A percentile compares a stretch with the other conserved stretches of the same genome.
phyloP scores from a whole-genome alignment of 2,113 vertebrate species.

The Mobula hypostoma region DNA sequence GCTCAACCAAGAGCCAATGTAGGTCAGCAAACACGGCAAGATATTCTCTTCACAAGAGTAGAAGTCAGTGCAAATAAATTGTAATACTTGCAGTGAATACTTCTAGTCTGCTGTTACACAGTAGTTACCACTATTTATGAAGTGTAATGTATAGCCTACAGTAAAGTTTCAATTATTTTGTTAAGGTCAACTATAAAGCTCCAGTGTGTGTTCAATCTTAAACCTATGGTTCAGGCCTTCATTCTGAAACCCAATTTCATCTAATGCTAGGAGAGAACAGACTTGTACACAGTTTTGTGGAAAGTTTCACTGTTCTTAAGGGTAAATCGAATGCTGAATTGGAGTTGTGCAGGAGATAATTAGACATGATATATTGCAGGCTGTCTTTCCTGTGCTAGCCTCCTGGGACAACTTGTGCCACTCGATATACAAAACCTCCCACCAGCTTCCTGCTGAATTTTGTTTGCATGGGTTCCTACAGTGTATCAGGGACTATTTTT shows the following conservation, averaged over 20 bases:
- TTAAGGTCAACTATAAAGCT: not conserved
- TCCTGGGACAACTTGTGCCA: not conserved
- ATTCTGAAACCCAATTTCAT: not conserved
- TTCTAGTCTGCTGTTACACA: not conserved
- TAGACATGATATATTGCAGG: not conserved
- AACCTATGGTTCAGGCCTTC: not conserved
- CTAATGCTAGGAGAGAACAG: not conserved
- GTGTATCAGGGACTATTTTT: too few relatives aligned
- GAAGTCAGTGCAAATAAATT: constrained; percentile 13
- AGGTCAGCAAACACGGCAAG: not conserved
- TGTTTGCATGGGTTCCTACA: too few relatives aligned
- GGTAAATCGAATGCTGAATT: not conserved
- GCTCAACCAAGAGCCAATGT: too few relatives aligned
- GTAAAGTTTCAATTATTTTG: not conserved
- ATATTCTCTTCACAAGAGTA: constrained; percentile 13
- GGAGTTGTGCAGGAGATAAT: not conserved
- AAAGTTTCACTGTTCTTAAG: not conserved
- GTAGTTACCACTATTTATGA: not conserved
- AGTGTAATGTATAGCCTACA: not conserved
- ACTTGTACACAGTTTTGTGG: not conserved
- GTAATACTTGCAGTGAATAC: not conserved
- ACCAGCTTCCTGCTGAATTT: not conserved
- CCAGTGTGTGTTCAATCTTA: not conserved
- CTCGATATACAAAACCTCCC: not conserved
- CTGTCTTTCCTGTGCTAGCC: not conserved